A percentile compares a stretch with the other conserved stretches of the same genome.
Conservation (phyloP, 1,140 invertebrate species). For the Listronotus bonariensis region DNA sequence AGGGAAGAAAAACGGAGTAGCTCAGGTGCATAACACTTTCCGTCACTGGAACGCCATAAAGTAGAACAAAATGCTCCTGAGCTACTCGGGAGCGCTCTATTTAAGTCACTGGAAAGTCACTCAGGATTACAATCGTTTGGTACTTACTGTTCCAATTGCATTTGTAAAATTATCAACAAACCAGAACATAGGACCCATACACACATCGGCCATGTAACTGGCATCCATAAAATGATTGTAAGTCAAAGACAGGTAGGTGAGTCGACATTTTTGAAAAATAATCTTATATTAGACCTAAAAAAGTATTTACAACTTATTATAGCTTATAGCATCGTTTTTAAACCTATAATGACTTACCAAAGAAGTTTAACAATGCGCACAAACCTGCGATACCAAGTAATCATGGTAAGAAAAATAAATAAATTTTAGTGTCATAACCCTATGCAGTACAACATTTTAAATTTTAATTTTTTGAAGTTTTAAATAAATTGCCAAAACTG, state of each 20-base stretch:
- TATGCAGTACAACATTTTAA: background rate
- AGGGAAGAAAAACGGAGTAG: too few species aligned
- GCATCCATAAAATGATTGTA: constrained; percentile 78
- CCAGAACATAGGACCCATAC: constrained; percentile 93
- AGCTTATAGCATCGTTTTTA: background rate
- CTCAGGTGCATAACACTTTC: too few species aligned
- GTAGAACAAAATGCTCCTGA: too few species aligned
- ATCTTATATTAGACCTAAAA: constrained; percentile 44
- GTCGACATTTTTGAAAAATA: constrained; percentile 46
- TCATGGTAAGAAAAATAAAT: background rate
- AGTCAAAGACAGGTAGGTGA: constrained; percentile 62
- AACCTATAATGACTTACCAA: background rate
- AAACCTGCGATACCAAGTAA: background rate
- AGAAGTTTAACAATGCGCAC: background rate
- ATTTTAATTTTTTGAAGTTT: too few species aligned
- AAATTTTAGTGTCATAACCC: background rate
- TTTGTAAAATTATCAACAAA: constrained; percentile 90
- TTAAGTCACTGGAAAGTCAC: too few species aligned
- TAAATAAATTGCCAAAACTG: too few species aligned
- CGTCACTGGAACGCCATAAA: too few species aligned
- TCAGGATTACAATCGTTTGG: background rate
- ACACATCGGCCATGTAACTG: constrained; percentile 80
- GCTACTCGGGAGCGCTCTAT: too few species aligned
- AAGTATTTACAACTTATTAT: background rate
- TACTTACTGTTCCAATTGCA: constrained; percentile 82